A percentile compares a stretch with the other conserved stretches of the same genome.
phyloP scores from a whole-genome alignment of 1,140 invertebrate species.

The Drosophila serrata region DNA sequence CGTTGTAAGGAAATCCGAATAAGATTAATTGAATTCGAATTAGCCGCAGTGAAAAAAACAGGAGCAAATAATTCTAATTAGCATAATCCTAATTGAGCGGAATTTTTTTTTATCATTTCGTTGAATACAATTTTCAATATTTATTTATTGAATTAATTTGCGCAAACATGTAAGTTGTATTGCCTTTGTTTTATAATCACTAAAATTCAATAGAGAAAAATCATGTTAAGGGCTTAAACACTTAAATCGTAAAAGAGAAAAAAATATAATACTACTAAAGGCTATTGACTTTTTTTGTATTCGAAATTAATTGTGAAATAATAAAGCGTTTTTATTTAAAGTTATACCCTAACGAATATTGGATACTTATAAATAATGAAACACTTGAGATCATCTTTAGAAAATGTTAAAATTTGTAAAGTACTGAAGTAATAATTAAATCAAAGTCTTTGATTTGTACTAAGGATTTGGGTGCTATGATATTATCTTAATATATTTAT shows the following conservation, averaged over 20 bases:
- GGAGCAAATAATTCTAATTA: conserved; percentile 18
- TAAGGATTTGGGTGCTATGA: too few species aligned
- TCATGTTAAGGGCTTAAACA: conserved; percentile 3
- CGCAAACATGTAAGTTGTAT: neutral
- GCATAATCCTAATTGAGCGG: conserved; percentile 30
- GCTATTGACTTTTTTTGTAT: conserved; percentile 5
- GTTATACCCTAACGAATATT: conserved; percentile 7
- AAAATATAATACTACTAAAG: conserved; percentile 1
- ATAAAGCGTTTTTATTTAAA: conserved; percentile 24
- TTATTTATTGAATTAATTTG: conserved; percentile 24
- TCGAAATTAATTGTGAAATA: conserved; percentile 30
- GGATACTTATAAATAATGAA: neutral
- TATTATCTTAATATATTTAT: too few species aligned
- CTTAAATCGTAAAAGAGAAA: conserved; percentile 3
- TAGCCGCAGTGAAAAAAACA: conserved; percentile 9
- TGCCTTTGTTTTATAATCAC: conserved; percentile 7
- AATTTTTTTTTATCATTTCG: neutral
- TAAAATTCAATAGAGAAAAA: neutral
- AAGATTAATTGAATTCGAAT: conserved; percentile 52
- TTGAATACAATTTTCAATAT: neutral
- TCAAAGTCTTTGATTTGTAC: too few species aligned
- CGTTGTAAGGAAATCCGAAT: conserved; percentile 20
- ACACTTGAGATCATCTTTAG: neutral
- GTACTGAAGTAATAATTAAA: too few species aligned
- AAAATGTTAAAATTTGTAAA: neutral